Evolutionary conservation across 1,140 invertebrate genomes (phyloP).

Genomic region (Drosophila pectinifera): DNA sequence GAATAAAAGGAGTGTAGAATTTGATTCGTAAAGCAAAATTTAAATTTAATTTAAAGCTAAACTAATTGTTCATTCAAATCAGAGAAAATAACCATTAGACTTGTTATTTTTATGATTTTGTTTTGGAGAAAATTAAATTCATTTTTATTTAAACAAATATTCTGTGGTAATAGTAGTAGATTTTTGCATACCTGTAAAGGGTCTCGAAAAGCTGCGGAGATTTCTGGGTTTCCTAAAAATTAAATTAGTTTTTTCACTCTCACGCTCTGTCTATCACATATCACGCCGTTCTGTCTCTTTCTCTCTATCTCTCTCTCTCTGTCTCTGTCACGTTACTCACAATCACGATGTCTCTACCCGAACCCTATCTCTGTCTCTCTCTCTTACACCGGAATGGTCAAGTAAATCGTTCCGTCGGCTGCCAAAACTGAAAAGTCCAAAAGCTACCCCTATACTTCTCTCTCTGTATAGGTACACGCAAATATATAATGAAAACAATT

Average conservation of each 20-base stretch:
- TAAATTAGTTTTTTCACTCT: conserved; percentile 25
- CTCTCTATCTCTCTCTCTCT: conserved; percentile 20
- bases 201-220: not conserved
- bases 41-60: not conserved
- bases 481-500: conserved; percentile 29
- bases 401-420: conserved; percentile 34
- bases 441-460: conserved; percentile 16
- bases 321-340: conserved; percentile 37
- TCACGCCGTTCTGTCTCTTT: conserved; percentile 32
- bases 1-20: too few relatives aligned
- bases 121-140: too few relatives aligned
- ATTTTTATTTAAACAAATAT: too few relatives aligned
- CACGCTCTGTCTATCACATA: conserved; percentile 35
- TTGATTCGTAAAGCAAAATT: not conserved
- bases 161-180: too few relatives aligned
- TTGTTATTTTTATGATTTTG: too few relatives aligned
- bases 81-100: too few relatives aligned
- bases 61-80: not conserved
- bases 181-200: not conserved
- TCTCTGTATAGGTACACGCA: conserved; percentile 56
- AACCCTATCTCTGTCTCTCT: conserved; percentile 23
- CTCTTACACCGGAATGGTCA: conserved; percentile 47
- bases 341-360: conserved; percentile 39
- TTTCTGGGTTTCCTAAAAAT: conserved; percentile 21
- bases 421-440: conserved; percentile 21